These are phyloP conservation scores for Triplophysa tibetana DNA, from an alignment of 2,113 vertebrate genomes.

Conservation along the genomic window DNA sequence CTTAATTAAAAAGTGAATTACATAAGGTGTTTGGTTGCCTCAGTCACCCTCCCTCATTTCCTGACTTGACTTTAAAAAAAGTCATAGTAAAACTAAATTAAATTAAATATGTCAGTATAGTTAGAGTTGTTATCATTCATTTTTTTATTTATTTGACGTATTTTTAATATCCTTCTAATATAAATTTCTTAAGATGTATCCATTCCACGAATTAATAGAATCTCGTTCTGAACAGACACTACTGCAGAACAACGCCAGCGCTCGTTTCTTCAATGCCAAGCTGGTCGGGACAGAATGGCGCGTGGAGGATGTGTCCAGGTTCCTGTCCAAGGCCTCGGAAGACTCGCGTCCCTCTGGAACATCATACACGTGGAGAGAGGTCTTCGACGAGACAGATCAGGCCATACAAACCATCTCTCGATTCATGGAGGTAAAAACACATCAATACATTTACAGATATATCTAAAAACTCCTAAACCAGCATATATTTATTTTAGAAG, in stretches of 20 bases:
- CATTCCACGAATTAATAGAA: too few species aligned
- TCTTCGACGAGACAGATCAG: constrained; percentile 89
- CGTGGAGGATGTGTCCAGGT: constrained; percentile 78
- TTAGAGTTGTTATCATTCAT: neutral
- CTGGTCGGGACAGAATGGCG: constrained; percentile 82
- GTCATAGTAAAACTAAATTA: neutral
- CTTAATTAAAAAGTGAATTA: neutral
- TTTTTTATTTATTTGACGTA: neutral
- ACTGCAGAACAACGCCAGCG: constrained; percentile 81
- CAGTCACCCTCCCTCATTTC: neutral
- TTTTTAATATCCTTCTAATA: too few species aligned
- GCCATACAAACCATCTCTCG: constrained; percentile 88
- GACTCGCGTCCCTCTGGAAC: constrained; percentile 70
- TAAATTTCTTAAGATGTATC: too few species aligned
- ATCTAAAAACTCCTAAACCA: too few species aligned
- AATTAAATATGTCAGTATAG: neutral
- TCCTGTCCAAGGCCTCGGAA: constrained; percentile 83
- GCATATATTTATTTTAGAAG: too few species aligned
- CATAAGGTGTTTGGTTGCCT: neutral
- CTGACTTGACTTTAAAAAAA: neutral
- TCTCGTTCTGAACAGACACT: constrained; percentile 74
- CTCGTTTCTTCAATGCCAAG: constrained; percentile 75
- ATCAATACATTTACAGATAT: neutral
- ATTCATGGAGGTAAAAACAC: constrained; percentile 89
- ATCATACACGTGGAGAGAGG: constrained; percentile 86